A percentile compares a stretch with the other conserved stretches of the same genome.
These are phyloP conservation scores for Drosophila littoralis DNA, from an alignment of 1,140 invertebrate genomes.

Conservation along the genomic window DNA sequence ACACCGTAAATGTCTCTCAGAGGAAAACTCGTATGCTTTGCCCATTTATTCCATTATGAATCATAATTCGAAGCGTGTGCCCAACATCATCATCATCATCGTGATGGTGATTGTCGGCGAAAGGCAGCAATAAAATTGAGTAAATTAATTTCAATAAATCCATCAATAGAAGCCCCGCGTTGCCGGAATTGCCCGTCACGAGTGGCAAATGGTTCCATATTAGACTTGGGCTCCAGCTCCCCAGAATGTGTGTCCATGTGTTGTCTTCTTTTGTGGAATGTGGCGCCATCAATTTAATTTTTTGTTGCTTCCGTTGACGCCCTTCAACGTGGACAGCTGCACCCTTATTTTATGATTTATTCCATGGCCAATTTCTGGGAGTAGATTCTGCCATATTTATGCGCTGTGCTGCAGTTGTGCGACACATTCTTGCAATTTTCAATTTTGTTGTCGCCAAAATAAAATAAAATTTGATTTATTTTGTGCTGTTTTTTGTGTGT, in stretches of 20 bases:
- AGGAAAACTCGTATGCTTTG: slow-evolving; percentile 5
- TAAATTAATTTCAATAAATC: slow-evolving; percentile 81
- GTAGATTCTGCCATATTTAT: slow-evolving; percentile 68
- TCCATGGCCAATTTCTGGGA: slow-evolving; percentile 46
- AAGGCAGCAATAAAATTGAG: slow-evolving; percentile 55
- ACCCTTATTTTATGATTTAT: slow-evolving; percentile 52
- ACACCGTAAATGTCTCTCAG: slow-evolving; percentile 11
- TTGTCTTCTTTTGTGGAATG: slow-evolving; percentile 42
- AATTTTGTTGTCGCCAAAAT: slow-evolving; percentile 40
- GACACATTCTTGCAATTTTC: slow-evolving; percentile 26
- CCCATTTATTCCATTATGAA: slow-evolving; percentile 32
- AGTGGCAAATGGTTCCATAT: slow-evolving; percentile 39
- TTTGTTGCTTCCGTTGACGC: slow-evolving; percentile 66
- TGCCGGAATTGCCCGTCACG: slow-evolving; percentile 21
- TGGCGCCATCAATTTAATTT: slow-evolving; percentile 71
- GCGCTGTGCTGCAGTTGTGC: slow-evolving; percentile 56
- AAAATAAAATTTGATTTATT: slow-evolving; percentile 50
- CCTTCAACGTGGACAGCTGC: slow-evolving; percentile 39
- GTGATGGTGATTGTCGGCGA: background rate
- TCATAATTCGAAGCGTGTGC: slow-evolving; percentile 54
- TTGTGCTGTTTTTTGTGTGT: background rate
- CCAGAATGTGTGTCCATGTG: slow-evolving; percentile 21
- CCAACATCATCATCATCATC: slow-evolving; percentile 17
- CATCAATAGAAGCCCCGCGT: slow-evolving; percentile 54
- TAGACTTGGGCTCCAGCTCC: slow-evolving; percentile 13